Conservation (phyloP, 2,797 vertebrate species). For the Tenualosa ilisha region DNA sequence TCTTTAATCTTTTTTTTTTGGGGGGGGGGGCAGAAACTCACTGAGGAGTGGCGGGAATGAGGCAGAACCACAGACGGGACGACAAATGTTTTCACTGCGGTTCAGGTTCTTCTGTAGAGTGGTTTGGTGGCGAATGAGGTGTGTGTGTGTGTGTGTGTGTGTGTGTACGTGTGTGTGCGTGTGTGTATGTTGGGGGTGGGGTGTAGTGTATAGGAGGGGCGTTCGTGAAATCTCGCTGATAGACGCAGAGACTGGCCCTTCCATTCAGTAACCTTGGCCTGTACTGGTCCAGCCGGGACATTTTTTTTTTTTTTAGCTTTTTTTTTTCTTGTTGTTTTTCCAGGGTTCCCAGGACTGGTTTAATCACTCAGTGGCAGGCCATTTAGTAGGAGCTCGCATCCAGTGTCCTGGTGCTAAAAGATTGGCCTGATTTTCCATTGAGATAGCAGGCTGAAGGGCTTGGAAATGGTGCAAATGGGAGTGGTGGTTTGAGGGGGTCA, state of each 20-base stretch:
- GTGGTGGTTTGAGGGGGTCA: neutral
- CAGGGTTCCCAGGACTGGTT: neutral
- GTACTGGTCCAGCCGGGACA: neutral
- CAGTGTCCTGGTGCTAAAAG: slow-evolving; percentile 15
- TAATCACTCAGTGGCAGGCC: neutral
- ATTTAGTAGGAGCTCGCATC: neutral
- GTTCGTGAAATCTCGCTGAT: slow-evolving; percentile 1
- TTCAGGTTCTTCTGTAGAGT: neutral
- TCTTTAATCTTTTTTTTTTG: slow-evolving; percentile 25
- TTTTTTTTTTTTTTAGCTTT: neutral
- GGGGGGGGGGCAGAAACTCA: neutral
- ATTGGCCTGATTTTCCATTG: slow-evolving; percentile 25
- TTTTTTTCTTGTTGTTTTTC: neutral
- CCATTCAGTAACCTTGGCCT: neutral
- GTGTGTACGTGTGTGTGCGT: neutral
- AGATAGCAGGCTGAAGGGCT: neutral
- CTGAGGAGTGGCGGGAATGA: neutral
- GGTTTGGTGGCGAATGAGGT: neutral
- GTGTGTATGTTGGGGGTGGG: too few species aligned
- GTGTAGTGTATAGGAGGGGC: neutral
- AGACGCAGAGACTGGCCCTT: neutral
- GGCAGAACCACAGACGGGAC: neutral
- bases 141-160: neutral
- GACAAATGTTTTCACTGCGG: slow-evolving; percentile 42
- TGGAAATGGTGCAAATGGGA: neutral